Percentiles rank a stretch among this genome's conserved stretches.
These are phyloP conservation scores for Aphyosemion australe DNA, from an alignment of 2,113 vertebrate species.

Conservation along the genomic window DNA sequence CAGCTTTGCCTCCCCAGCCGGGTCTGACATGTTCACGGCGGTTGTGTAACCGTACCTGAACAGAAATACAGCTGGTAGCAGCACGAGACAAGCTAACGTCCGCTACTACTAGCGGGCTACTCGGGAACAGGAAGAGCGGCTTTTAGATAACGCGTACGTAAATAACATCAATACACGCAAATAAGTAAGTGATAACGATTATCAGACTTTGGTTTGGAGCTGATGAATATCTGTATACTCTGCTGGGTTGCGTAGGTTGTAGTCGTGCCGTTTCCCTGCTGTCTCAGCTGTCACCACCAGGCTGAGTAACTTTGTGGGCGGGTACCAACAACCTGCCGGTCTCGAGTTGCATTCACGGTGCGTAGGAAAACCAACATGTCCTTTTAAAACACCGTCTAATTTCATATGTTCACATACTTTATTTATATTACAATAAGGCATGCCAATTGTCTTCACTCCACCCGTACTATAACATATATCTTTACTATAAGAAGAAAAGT, in stretches of 20 bases:
- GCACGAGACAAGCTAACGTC: slow-evolving; percentile 17
- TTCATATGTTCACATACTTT: neutral
- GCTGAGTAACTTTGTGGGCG: slow-evolving; percentile 62
- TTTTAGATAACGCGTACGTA: neutral
- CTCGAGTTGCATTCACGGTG: neutral
- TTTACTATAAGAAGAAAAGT: neutral
- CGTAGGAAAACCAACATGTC: neutral
- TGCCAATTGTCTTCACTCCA: neutral
- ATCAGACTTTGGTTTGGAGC: neutral
- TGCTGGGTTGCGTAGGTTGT: neutral
- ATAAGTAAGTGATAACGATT: too few species aligned
- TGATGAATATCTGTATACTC: neutral
- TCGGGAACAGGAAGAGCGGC: neutral
- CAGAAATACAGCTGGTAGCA: slow-evolving; percentile 1
- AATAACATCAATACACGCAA: neutral
- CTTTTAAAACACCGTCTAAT: neutral
- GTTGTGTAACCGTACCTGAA: slow-evolving; percentile 11
- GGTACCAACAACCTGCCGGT: neutral
- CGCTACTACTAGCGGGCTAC: slow-evolving; percentile 34
- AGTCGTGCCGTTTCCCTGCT: slow-evolving; percentile 1
- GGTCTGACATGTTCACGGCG: slow-evolving; percentile 61
- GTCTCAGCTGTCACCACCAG: slow-evolving; percentile 66
- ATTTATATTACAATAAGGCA: neutral
- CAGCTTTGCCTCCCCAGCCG: slow-evolving; percentile 60
- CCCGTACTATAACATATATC: too few species aligned